These are phyloP conservation scores for Onychostoma macrolepis DNA, from an alignment of 2,113 vertebrate genomes.

Conservation along the genomic window DNA sequence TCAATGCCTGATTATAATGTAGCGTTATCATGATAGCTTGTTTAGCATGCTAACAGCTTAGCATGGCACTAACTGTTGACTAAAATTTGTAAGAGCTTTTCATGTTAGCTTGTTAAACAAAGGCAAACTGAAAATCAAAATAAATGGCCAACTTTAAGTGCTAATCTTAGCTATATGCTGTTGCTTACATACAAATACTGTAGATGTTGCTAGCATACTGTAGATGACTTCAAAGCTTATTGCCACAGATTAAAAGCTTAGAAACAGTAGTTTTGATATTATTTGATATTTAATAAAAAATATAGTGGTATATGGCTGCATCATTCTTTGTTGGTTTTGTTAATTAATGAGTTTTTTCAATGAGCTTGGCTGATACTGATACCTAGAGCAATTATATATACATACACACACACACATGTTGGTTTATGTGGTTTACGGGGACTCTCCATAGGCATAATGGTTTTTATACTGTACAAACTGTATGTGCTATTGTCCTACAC, in stretches of 20 bases:
- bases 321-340: not conserved
- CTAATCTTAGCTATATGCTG: too few species aligned
- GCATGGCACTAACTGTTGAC: not conserved
- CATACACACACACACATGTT: too few species aligned
- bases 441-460: too few species aligned
- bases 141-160: too few species aligned
- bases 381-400: too few species aligned
- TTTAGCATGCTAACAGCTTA: not conserved
- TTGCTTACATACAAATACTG: not conserved
- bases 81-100: not conserved
- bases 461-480: too few species aligned
- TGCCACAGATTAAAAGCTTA: not conserved
- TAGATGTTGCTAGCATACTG: not conserved
- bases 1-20: not conserved
- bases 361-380: too few species aligned
- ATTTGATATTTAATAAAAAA: not conserved
- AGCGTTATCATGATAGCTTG: not conserved
- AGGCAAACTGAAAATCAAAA: not conserved
- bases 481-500: too few species aligned
- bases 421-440: too few species aligned
- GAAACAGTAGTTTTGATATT: not conserved
- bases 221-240: not conserved
- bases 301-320: not conserved
- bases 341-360: not conserved
- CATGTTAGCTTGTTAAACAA: not conserved